Evolutionary conservation across 2,888 invertebrate genomes (phyloP).

Genomic region (Bombylius major): DNA sequence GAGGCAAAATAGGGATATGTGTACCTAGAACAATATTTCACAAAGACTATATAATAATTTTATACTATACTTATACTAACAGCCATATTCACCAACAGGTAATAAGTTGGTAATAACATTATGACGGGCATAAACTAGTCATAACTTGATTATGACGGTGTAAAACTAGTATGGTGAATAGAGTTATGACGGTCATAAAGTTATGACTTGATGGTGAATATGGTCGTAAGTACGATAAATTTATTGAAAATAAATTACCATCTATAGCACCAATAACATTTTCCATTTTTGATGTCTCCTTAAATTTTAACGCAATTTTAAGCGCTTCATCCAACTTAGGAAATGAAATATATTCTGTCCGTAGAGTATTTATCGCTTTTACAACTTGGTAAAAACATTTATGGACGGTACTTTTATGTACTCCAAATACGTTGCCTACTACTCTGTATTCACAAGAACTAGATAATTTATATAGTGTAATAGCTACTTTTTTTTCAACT

Average conservation of each 20-base stretch:
- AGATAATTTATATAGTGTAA: slow-evolving; percentile 16
- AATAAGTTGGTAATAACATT: no score
- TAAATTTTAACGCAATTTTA: slow-evolving; percentile 1
- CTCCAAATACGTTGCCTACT: slow-evolving; percentile 16
- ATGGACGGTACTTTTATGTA: slow-evolving; percentile 17
- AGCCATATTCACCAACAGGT: no score
- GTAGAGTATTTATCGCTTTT: slow-evolving; percentile 18
- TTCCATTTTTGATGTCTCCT: not conserved
- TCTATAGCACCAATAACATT: slow-evolving; percentile 4
- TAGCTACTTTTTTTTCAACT: slow-evolving; percentile 15
- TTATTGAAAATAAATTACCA: not conserved
- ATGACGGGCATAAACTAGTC: no score
- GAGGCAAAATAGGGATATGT: not conserved
- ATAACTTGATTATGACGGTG: no score
- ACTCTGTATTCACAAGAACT: slow-evolving; percentile 17
- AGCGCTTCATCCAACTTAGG: slow-evolving; percentile 18
- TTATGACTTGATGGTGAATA: no score
- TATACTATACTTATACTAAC: not conserved
- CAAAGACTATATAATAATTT: no score
- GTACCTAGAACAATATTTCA: not conserved
- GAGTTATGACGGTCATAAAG: no score
- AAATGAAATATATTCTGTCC: slow-evolving; percentile 18
- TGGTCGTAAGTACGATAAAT: no score
- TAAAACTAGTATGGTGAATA: no score
- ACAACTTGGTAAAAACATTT: slow-evolving; percentile 19